Evolutionary conservation across 2,888 invertebrate genomes (phyloP).

Genomic region (Nemurella pictetii): DNA sequence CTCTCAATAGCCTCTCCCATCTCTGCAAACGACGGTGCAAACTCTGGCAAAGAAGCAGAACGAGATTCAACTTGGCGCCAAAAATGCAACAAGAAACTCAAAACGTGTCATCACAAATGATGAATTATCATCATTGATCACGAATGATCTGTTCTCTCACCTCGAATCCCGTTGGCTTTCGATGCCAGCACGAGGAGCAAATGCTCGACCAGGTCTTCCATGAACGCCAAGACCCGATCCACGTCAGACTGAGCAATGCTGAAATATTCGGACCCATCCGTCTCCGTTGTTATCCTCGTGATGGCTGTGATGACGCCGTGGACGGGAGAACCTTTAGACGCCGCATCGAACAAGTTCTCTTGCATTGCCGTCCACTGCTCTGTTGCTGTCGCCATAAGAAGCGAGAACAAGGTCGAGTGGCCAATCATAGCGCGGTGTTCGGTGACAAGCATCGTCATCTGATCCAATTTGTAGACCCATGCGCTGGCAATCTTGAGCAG

Average conservation of each 20-base stretch:
- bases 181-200: slow-evolving; percentile 44
- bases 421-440: slow-evolving; percentile 21
- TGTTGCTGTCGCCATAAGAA: slow-evolving; percentile 47
- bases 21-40: slow-evolving; percentile 75
- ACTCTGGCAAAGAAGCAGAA: slow-evolving; percentile 46
- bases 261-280: slow-evolving; percentile 42
- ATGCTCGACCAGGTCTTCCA: slow-evolving; percentile 42
- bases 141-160: slow-evolving; percentile 37
- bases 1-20: slow-evolving; percentile 72
- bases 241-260: slow-evolving; percentile 32
- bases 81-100: no score
- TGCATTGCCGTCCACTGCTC: slow-evolving; percentile 49
- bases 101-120: not conserved
- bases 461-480: slow-evolving; percentile 44
- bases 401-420: not conserved
- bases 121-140: not conserved
- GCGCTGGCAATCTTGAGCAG: slow-evolving; percentile 58
- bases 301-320: slow-evolving; percentile 52
- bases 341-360: slow-evolving; percentile 51
- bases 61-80: no score
- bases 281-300: slow-evolving; percentile 44
- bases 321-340: slow-evolving; percentile 50
- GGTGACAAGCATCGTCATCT: not conserved
- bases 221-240: slow-evolving; percentile 38
- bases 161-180: slow-evolving; percentile 42